phyloP scores from a whole-genome alignment of 2,888 invertebrate species.

The Aproaerema taeniolella region DNA sequence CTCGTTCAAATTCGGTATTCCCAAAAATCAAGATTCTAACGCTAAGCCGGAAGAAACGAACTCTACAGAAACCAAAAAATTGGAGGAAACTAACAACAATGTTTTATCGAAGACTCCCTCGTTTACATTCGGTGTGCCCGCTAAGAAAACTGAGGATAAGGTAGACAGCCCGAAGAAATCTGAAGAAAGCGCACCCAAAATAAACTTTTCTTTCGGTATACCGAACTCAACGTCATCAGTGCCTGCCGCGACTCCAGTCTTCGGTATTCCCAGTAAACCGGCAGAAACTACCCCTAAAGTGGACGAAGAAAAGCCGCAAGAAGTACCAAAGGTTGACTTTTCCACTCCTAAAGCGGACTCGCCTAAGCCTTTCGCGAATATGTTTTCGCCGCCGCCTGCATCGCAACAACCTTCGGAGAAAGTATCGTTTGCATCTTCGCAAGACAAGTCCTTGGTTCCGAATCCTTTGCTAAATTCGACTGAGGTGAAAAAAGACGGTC shows the following conservation, averaged over 20 bases:
- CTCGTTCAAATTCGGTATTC: slow-evolving; percentile 57
- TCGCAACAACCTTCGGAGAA: background rate
- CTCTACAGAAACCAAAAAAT: slow-evolving; percentile 20
- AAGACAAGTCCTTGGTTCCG: background rate
- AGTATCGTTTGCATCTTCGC: background rate
- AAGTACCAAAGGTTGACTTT: slow-evolving; percentile 38
- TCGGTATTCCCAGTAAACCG: slow-evolving; percentile 19
- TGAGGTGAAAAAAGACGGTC: too few relatives aligned
- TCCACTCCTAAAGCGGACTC: slow-evolving; percentile 13
- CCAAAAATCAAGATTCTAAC: slow-evolving; percentile 32
- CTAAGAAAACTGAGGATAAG: slow-evolving; percentile 14
- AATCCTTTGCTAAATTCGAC: too few relatives aligned
- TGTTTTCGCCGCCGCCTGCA: background rate
- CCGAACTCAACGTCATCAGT: slow-evolving; percentile 23
- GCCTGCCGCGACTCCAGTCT: slow-evolving; percentile 9
- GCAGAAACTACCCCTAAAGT: slow-evolving; percentile 18
- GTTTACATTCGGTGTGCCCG: slow-evolving; percentile 14
- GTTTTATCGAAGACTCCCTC: slow-evolving; percentile 36
- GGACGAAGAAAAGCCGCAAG: slow-evolving; percentile 36
- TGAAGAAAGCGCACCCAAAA: slow-evolving; percentile 28
- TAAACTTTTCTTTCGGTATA: slow-evolving; percentile 46
- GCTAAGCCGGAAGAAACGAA: slow-evolving; percentile 22
- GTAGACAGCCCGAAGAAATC: slow-evolving; percentile 18
- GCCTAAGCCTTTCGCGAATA: background rate
- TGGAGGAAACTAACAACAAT: slow-evolving; percentile 59